Conservation (phyloP, 2,888 invertebrate species). For the Diploptera punctata region DNA sequence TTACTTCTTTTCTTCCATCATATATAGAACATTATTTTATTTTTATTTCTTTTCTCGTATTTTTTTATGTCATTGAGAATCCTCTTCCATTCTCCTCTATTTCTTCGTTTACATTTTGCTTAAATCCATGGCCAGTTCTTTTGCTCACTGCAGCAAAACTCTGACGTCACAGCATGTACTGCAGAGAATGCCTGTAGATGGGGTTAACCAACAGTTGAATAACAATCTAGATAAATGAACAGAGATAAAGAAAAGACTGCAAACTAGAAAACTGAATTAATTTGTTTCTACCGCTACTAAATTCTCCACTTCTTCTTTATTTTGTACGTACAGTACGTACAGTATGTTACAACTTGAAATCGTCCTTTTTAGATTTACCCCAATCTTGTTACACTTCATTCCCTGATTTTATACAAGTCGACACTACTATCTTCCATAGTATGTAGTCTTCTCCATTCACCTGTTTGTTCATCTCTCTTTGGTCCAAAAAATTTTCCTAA, state of each 20-base stretch:
- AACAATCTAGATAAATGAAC: slow-evolving; percentile 3
- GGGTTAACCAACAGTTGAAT: neutral
- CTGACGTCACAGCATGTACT: neutral
- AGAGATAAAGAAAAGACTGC: neutral
- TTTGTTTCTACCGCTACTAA: neutral
- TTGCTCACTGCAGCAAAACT: neutral
- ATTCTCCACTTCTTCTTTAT: too few species aligned
- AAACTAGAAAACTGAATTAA: neutral
- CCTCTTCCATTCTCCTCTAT: neutral
- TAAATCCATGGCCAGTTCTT: neutral
- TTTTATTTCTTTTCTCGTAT: neutral
- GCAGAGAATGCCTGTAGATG: neutral
- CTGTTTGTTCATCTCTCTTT: too few species aligned
- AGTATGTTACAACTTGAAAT: too few species aligned
- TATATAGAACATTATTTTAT: neutral
- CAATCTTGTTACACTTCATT: too few species aligned
- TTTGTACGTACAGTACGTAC: too few species aligned
- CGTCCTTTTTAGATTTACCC: too few species aligned
- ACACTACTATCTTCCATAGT: too few species aligned
- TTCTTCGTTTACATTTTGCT: neutral
- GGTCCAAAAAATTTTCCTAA: too few species aligned
- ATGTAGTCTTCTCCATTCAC: too few species aligned
- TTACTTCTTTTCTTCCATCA: too few species aligned
- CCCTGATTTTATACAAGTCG: too few species aligned
- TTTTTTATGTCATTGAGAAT: neutral